Evolutionary conservation across 2,797 vertebrate genomes (phyloP).

Genomic region (Chelidonichthys spinosus): DNA sequence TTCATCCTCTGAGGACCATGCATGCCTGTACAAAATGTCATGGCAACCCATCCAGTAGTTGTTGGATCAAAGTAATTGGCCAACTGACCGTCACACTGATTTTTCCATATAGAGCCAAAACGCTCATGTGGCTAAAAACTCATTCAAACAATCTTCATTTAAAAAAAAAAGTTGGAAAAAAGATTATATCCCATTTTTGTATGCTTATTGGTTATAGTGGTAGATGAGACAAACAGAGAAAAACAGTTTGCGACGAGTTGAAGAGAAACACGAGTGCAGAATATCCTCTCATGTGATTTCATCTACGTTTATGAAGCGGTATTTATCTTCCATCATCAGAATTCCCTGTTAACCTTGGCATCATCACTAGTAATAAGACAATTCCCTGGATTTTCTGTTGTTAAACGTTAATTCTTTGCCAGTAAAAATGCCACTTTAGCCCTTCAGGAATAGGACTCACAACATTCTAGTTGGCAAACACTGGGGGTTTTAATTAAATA

Average conservation of each 20-base stretch:
- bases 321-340: slow-evolving; percentile 1
- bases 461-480: slow-evolving; percentile 15
- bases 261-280: background rate
- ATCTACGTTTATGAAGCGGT: slow-evolving; percentile 5
- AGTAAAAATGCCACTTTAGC: slow-evolving; percentile 9
- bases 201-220: slow-evolving; percentile 13
- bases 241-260: too few species aligned
- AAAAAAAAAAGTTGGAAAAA: background rate
- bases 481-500: slow-evolving; percentile 41
- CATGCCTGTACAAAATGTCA: background rate
- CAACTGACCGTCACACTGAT: too few species aligned
- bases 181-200: background rate
- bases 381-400: slow-evolving; percentile 12
- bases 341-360: slow-evolving; percentile 4
- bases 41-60: too few species aligned
- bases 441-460: slow-evolving; percentile 22
- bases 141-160: background rate
- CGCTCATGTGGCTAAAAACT: background rate
- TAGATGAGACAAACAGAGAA: background rate
- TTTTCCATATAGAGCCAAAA: background rate
- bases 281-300: background rate
- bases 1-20: background rate
- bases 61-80: background rate
- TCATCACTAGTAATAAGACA: background rate
- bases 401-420: slow-evolving; percentile 20